These are phyloP conservation scores for Rotaria socialis DNA, from an alignment of 2,888 invertebrate species.

Conservation along the genomic window DNA sequence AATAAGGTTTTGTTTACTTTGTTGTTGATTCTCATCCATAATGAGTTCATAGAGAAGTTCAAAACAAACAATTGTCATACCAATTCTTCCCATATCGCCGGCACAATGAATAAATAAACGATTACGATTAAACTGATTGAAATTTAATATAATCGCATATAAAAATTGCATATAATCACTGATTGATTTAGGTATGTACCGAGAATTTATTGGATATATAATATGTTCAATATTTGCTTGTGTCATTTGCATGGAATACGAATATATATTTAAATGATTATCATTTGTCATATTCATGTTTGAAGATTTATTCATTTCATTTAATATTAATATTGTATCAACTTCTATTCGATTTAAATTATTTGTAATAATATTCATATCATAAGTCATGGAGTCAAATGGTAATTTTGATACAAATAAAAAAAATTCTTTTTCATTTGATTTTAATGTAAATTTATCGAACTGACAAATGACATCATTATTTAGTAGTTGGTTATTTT, in stretches of 20 bases:
- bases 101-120: neutral
- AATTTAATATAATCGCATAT: neutral
- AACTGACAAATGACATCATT: neutral
- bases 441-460: neutral
- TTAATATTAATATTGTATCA: neutral
- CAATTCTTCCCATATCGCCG: neutral
- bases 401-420: neutral
- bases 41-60: neutral
- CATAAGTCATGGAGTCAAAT: neutral
- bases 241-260: neutral
- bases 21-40: neutral
- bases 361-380: neutral
- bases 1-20: neutral
- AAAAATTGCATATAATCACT: conserved; percentile 15
- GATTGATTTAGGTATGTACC: neutral
- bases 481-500: neutral
- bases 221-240: conserved; percentile 11
- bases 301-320: neutral
- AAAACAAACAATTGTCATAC: neutral
- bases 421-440: neutral
- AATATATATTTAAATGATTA: neutral
- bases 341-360: neutral
- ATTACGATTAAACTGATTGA: neutral
- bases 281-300: neutral
- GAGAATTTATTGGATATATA: neutral